A percentile compares a stretch with the other conserved stretches of the same genome.
phyloP scores from a whole-genome alignment of 2,797 vertebrate genomes.

The Neostethus bicornis region DNA sequence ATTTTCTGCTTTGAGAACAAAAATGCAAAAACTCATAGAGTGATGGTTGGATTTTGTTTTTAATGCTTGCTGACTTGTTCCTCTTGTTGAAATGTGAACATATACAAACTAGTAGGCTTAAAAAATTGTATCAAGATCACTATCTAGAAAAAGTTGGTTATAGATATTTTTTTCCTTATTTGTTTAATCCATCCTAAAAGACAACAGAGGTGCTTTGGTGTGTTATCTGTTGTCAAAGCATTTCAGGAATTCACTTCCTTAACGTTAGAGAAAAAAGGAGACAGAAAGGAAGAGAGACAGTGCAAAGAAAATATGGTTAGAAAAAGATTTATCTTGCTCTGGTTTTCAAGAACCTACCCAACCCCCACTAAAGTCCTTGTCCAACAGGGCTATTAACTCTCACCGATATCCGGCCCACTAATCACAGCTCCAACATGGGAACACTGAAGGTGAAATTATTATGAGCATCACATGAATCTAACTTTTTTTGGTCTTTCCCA shows the following conservation, averaged over 20 bases:
- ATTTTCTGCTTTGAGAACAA: neutral
- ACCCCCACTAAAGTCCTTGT: neutral
- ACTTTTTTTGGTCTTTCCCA: conserved; percentile 19
- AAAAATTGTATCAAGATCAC: neutral
- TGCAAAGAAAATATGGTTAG: conserved; percentile 1
- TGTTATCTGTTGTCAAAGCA: conserved; percentile 18
- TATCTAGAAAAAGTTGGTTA: neutral
- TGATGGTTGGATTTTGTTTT: neutral
- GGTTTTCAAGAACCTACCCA: no score
- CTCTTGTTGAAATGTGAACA: neutral
- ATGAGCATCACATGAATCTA: conserved; percentile 25
- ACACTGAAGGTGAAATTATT: conserved; percentile 5
- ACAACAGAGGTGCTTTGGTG: conserved; percentile 7
- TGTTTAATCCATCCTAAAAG: conserved; percentile 15
- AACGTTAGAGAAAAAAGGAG: no score
- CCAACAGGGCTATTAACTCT: neutral
- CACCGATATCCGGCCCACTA: conserved; percentile 4
- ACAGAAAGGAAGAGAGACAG: conserved; percentile 15
- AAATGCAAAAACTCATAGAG: neutral
- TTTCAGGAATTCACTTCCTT: conserved; percentile 17
- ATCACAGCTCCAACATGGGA: conserved; percentile 1
- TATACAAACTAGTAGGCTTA: neutral
- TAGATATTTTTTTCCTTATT: conserved; percentile 13
- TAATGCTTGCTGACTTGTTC: neutral
- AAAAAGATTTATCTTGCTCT: neutral